Base-by-base conservation (phyloP, 2,888 invertebrate genomes). In the Parnassius smintheus region DNA sequence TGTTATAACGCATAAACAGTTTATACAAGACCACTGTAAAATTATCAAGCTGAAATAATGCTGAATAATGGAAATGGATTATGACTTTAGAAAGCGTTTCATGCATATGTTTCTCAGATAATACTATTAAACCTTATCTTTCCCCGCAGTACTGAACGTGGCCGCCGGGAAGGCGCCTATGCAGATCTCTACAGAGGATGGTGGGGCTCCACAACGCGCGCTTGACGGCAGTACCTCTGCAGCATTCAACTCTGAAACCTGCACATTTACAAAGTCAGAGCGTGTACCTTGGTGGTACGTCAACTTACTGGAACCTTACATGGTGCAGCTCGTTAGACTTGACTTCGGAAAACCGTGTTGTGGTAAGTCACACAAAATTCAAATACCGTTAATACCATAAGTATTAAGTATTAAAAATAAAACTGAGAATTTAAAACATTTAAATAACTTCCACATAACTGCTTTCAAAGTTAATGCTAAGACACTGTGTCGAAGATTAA, bases 261-360 rank as follows among this genome's bases (percentile, higher is more conserved):
- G 98, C 85, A 97, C 97, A 0, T 93, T 97, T 57, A 97, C 97
- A 1, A 95, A 95, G 83, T 82, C 95, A 0, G 98, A 98, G 83
- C 90, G 94, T n/a, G 94, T 95, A 42, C 97, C 98, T 2, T 98
- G 98, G 98, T 98, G 98, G 97, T 98, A 98, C 88, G 98, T 98
- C 74, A 98, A 98, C 86, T 93, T 98, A 1, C 92, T 98, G 66
- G 98, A 98, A 80, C 98, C 98, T 0, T 98, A 98, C 84, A 98
- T 98, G 97, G 97, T 98, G 66, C 98, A 98, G 82, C 92, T 98
- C 65, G 98, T 98, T 41, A 92, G 98, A 53, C 90, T 98, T 65
- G 98, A 98, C 91, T 98, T 98, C 78, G 98, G 98, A 66, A 96
- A 96, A 82, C 94, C 96, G 25, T 97, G 97, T 78, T 98, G 98